Evolutionary conservation across 2,888 invertebrate genomes (phyloP), one percentile per base, ranked within the genome.

Genomic region (Cinara cedri): DNA sequence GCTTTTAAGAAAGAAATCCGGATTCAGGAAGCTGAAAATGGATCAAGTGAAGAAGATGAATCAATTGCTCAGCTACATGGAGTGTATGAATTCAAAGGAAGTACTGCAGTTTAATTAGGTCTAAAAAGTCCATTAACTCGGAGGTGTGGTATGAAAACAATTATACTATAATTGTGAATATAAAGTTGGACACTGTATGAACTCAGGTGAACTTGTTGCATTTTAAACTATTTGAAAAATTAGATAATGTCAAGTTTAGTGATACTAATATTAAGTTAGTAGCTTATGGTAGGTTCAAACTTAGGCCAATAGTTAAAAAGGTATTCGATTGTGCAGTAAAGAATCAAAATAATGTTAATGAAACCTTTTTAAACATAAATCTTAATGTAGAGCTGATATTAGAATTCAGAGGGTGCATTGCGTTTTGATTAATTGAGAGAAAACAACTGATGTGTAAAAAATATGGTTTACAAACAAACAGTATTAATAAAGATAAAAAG

Each of bases 11-110:
- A 55, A 19, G 54, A 55, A 55, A 19, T 55, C 21, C n/a, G 19
- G 10, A 10, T 55, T 55, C 21, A 55, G 1, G 54, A 55, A 55
- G n/a, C n/a, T n/a, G 54, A 55, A 19, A 55, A 55, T 55, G 54
- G 21, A 55, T 55, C 54, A 55, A 55, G 54, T 55, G 54, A 55
- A 55, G 54, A 55, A 55, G 19, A 55, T 55, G n/a, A 55, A 55
- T 55, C 54, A 55, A 0, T 19, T 19, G n/a, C 19, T 55, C 54
- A 55, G 21, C 54, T 55, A 19, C 19, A 11, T 8, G 54, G 54
- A 55, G 54, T 55, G 10, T 55, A 55, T 55, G 54, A 55, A 55
- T n/a, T 55, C 21, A 55, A 55, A 55, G 19, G 10, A 55, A 19
- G 10, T 10, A 55, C 11, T 19, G 21, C 19, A 55, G 54, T 55